Base-by-base conservation (phyloP, 1,140 invertebrate genomes). In the Meteorus sp. region DNA sequence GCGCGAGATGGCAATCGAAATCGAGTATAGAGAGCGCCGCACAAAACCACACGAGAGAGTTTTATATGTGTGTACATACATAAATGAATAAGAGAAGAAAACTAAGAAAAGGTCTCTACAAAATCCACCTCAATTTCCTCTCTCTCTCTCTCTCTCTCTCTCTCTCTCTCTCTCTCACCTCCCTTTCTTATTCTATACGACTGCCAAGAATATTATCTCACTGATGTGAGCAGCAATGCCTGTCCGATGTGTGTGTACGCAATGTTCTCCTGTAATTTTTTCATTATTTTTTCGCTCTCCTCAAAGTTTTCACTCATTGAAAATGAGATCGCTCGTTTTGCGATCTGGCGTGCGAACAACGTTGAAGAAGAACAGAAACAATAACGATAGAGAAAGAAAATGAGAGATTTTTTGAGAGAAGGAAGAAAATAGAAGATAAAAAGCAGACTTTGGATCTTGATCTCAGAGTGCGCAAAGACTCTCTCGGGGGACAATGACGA, bases 401-500 rank as follows among this genome's bases (percentile, higher is more conserved):
- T 23, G 11, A n/a, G 35, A 39, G 6, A 20, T 25, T 15, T 19
- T 11, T 17, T 8, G 39, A 39, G 9, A 31, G 11, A 17, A 51
- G 11, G 15, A 8, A 19, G 1, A 1, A 6, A 29, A n/a, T 7
- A 13, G 17, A 7, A 5, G 45, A 43, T 17, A 22, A 20, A 56
- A 22, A 4, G n/a, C 3, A 45, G 11, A 31, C 43, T 56, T 56
- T 43, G 52, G 55, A 56, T 56, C 55, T 27, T 13, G 44, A 56
- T 56, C 55, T 56, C 31, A 33, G 48, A 47, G 55, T 29, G 19
- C 15, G 11, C 55, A 23, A 39, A 43, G 53, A 45, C 39, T 19
- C 41, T 29, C 17, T 23, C 20, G 31, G 29, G 37, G 27, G 55
- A 56, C 55, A 56, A 56, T 56, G 55, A 56, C 55, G 44, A 48